phyloP scores from a whole-genome alignment of 2,888 invertebrate species.

The Endotricha flammealis region DNA sequence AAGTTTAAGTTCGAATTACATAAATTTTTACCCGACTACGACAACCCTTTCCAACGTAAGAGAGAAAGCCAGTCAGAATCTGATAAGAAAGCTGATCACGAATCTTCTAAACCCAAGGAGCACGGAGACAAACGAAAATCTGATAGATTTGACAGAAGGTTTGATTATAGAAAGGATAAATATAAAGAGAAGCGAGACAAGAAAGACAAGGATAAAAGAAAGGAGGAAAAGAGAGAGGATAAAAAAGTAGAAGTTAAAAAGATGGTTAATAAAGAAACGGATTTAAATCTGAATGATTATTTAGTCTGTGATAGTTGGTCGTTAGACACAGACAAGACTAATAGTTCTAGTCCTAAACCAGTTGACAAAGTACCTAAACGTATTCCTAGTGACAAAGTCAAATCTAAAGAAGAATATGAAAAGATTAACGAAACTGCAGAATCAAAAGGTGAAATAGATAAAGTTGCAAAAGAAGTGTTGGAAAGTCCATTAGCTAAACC shows the following conservation, averaged over 20 bases:
- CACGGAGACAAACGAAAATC: conserved; percentile 25
- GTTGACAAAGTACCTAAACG: conserved; percentile 34
- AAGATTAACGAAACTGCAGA: conserved; percentile 27
- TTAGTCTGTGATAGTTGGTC: conserved; percentile 74
- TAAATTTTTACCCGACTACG: conserved; percentile 61
- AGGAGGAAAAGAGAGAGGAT: conserved; percentile 14
- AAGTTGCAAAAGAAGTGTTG: conserved; percentile 4
- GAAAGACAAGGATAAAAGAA: conserved; percentile 11
- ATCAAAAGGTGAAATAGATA: conserved; percentile 13
- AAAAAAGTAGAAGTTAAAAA: conserved; percentile 6
- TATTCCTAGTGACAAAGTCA: conserved; percentile 23
- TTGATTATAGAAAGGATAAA: conserved; percentile 25
- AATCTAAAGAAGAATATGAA: conserved; percentile 30
- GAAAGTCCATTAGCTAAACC: conserved; percentile 27
- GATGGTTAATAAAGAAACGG: conserved; percentile 43
- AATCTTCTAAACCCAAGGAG: conserved; percentile 23
- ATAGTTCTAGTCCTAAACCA: conserved; percentile 41
- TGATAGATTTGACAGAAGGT: conserved; percentile 27
- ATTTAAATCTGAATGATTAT: conserved; percentile 61
- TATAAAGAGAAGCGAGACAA: conserved; percentile 23
- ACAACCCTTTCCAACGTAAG: conserved; percentile 67
- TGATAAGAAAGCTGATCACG: conserved; percentile 30
- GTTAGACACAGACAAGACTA: conserved; percentile 57
- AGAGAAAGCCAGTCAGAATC: conserved; percentile 32
- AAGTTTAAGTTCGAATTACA: conserved; percentile 67